Evolutionary conservation across 2,888 invertebrate species (phyloP).

Genomic region (Drosophila recens): DNA sequence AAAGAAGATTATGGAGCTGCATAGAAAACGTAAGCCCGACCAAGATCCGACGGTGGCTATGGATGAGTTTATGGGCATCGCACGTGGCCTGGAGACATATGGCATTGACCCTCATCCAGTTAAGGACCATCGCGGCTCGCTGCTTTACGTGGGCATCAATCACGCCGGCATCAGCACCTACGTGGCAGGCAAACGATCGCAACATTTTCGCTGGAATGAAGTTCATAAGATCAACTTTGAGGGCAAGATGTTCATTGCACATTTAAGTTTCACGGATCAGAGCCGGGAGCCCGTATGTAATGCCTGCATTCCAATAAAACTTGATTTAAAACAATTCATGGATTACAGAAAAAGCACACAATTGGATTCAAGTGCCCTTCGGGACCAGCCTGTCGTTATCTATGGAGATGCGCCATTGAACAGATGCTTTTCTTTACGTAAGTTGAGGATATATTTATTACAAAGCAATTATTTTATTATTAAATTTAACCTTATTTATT

Average conservation of each 20-base stretch:
- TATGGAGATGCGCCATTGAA: slow-evolving; percentile 99
- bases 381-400: slow-evolving; percentile 95
- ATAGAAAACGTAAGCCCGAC: slow-evolving; percentile 94
- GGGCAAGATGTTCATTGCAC: slow-evolving; percentile 98
- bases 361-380: slow-evolving; percentile 98
- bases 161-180: slow-evolving; percentile 97
- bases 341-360: slow-evolving; percentile 94
- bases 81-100: slow-evolving; percentile 96
- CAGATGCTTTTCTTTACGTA: slow-evolving; percentile 99
- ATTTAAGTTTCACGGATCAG: slow-evolving; percentile 96
- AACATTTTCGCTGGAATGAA: slow-evolving; percentile 98
- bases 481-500: no score
- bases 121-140: slow-evolving; percentile 97
- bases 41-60: slow-evolving; percentile 95
- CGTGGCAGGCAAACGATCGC: slow-evolving; percentile 95
- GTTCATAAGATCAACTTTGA: slow-evolving; percentile 98
- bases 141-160: slow-evolving; percentile 97
- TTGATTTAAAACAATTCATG: neutral
- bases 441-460: slow-evolving; percentile 83
- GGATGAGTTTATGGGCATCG: slow-evolving; percentile 95
- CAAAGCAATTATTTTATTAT: no score
- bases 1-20: slow-evolving; percentile 96
- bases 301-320: neutral
- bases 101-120: slow-evolving; percentile 99
- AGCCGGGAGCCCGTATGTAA: slow-evolving; percentile 85